Conservation (phyloP, 1,140 invertebrate genomes). For the Neuroterus valhalla region DNA sequence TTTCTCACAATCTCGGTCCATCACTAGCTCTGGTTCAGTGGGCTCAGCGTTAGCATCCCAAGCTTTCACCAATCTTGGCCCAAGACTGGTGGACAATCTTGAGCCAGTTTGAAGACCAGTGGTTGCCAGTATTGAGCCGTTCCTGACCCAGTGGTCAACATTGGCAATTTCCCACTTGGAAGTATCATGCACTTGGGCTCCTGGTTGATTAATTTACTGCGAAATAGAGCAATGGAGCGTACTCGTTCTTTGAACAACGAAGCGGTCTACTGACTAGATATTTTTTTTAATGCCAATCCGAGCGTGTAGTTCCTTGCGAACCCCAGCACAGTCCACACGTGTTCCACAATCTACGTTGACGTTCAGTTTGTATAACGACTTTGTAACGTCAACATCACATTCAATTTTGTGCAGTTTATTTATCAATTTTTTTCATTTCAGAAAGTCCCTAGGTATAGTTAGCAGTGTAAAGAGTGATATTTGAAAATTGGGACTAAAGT, state of each 20-base stretch:
- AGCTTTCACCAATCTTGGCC: too few relatives aligned
- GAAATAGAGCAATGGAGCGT: slow-evolving; percentile 3
- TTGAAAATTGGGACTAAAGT: background rate
- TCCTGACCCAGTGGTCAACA: too few relatives aligned
- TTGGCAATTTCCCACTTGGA: too few relatives aligned
- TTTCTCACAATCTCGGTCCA: too few relatives aligned
- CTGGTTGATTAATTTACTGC: background rate
- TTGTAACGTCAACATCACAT: slow-evolving; percentile 13
- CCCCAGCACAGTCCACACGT: background rate
- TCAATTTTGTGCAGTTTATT: background rate
- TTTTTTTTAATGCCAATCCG: slow-evolving; percentile 7
- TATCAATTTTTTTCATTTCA: too few relatives aligned
- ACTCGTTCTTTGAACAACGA: background rate
- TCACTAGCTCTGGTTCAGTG: too few relatives aligned
- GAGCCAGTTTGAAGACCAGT: too few relatives aligned
- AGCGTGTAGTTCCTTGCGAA: background rate
- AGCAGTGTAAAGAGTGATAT: background rate
- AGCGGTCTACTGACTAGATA: background rate
- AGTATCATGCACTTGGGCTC: background rate
- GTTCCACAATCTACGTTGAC: background rate
- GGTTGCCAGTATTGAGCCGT: too few relatives aligned
- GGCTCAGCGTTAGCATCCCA: too few relatives aligned
- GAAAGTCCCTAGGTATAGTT: too few relatives aligned
- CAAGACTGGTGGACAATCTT: too few relatives aligned
- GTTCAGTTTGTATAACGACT: slow-evolving; percentile 5